phyloP scores from a whole-genome alignment of 2,113 vertebrate genomes.

The Carassius carassius region DNA sequence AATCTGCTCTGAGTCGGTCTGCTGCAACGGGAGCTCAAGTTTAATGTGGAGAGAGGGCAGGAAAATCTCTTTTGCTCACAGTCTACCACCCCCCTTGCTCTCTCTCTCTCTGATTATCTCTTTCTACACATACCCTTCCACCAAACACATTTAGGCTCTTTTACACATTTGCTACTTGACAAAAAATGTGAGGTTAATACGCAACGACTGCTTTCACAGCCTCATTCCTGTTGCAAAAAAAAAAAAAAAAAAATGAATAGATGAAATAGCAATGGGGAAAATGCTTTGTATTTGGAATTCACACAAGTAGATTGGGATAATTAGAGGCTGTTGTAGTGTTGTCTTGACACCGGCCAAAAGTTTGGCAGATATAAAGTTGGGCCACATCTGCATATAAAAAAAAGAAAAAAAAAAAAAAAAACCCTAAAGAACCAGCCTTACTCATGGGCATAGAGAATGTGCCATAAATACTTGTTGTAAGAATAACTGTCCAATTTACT shows the following conservation, averaged over 20 bases:
- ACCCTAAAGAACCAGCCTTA: neutral
- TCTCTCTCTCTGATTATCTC: neutral
- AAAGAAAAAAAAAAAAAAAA: neutral
- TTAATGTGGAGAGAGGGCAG: conserved; percentile 54
- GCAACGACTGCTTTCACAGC: neutral
- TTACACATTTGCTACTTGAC: neutral
- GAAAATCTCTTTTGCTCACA: conserved; percentile 27
- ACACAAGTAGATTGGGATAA: conserved; percentile 49
- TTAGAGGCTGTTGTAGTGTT: conserved; percentile 41
- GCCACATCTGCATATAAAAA: neutral
- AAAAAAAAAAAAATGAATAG: too few relatives aligned
- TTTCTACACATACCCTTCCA: neutral
- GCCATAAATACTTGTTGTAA: conserved; percentile 34
- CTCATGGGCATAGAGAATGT: conserved; percentile 13
- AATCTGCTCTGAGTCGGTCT: conserved; percentile 51
- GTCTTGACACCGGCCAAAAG: neutral
- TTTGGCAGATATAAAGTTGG: conserved; percentile 11
- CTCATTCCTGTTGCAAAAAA: neutral
- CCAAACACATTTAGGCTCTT: neutral
- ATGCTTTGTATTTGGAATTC: conserved; percentile 47
- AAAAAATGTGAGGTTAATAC: neutral
- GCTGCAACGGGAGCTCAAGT: conserved; percentile 53
- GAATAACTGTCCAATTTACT: neutral
- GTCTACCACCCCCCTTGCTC: neutral
- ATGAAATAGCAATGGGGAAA: neutral